Base-by-base conservation (phyloP, 2,888 invertebrate species). In the Auanema freiburgensis region DNA sequence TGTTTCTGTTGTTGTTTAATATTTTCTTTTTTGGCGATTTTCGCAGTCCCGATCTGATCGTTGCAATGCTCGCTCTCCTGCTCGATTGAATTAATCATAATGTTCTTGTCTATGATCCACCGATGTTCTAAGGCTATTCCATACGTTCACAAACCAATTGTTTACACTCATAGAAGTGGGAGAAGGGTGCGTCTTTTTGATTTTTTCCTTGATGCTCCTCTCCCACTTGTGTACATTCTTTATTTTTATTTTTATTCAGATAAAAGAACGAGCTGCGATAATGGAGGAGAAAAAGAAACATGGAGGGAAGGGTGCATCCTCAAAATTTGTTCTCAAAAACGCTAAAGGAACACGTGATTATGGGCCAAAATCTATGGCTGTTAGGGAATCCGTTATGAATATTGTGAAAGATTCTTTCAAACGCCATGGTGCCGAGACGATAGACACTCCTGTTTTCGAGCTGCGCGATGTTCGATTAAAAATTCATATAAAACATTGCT, bases 361-460 rank as follows among this genome's bases (percentile, higher is more conserved):
- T 86, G 90, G 89, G 65, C 93, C 97, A 0, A 90, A 91, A 78
- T 94, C 96, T 86, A 98, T 96, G 95, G 90, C 92, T 0, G 87
- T 98, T 65, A 88, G 97, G 1, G 76, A 83, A 57, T 62, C 69
- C 8, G 81, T 83, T 0, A 56, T 99, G 72, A 89, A 91, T 66
- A 92, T 91, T 85, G 92, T 98, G 70, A 88, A 91, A 23, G 85
- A 88, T 4, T 91, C 93, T 61, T 99, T 99, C 84, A 93, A 96
- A 84, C 90, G 90, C 71, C 97, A 99, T 83, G 98, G 98, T 44
- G 98, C 95, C 18, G 94, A 93, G 84, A 92, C 94, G 21, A 95
- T 99, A 83, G 98, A 99, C 51, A 82, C 82, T 8, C 82, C 82
- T 1, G 80, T 83, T 16, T 83, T 83, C 62, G 82, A 82, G 60